Conservation (phyloP, 1,140 invertebrate species). For the Ostrea denselamellosa region DNA sequence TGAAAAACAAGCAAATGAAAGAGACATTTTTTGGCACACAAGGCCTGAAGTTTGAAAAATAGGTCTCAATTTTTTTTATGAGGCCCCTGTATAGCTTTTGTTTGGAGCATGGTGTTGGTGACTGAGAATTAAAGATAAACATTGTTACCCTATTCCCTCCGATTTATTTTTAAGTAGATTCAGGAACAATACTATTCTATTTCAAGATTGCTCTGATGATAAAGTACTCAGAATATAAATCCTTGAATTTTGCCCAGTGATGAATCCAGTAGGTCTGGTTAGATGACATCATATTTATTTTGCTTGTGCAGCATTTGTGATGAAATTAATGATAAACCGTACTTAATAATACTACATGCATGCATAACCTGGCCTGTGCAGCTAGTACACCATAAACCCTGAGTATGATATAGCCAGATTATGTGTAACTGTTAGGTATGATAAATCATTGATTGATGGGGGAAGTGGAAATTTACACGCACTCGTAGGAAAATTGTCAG, state of each 20-base stretch:
- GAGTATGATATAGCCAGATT: not conserved
- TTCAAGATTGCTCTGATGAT: not conserved
- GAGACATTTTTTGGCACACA: too few species aligned
- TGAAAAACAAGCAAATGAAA: too few species aligned
- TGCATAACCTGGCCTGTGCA: not conserved
- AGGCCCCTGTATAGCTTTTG: too few species aligned
- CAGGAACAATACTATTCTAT: not conserved
- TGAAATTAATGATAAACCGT: not conserved
- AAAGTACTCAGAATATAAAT: not conserved
- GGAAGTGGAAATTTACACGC: not conserved
- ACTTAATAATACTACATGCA: not conserved
- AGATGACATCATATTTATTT: not conserved
- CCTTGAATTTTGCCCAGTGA: not conserved
- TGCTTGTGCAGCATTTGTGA: not conserved
- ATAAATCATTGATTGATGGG: slow-evolving; percentile 10
- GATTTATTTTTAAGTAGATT: not conserved
- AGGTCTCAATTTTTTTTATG: too few species aligned
- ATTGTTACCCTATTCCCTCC: not conserved
- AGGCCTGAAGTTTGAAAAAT: too few species aligned
- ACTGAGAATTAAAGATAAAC: not conserved
- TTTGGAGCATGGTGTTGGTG: too few species aligned
- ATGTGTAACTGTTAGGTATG: not conserved
- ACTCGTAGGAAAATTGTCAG: not conserved
- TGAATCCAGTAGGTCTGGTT: not conserved
- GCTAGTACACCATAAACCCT: not conserved